Conservation (phyloP, 1,140 invertebrate species). For the Tetramorium parvispinum region DNA sequence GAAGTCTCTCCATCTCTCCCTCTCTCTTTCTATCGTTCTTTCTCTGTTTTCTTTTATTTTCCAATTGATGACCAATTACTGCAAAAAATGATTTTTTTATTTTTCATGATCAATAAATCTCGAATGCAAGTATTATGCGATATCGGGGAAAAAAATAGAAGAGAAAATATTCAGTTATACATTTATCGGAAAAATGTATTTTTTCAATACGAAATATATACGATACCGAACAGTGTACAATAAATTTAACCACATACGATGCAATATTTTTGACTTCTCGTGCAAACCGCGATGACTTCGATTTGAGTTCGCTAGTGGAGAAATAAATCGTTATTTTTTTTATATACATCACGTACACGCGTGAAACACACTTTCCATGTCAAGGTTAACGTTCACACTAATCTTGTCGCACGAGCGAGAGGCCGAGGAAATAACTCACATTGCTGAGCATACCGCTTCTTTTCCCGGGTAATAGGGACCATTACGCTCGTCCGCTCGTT, state of each 20-base stretch:
- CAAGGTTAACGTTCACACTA: conserved; percentile 4
- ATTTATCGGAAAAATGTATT: conserved; percentile 8
- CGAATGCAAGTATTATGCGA: not conserved
- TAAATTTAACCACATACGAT: conserved; percentile 12
- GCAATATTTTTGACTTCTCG: not conserved
- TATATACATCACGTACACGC: not conserved
- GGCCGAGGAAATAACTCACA: conserved; percentile 17
- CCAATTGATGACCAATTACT: not conserved
- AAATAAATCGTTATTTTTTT: not conserved
- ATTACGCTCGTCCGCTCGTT: not conserved
- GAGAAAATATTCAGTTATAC: not conserved
- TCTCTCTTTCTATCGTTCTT: too few species aligned
- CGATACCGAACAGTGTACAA: not conserved
- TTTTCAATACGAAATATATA: not conserved
- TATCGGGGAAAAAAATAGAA: not conserved
- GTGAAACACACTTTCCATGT: not conserved
- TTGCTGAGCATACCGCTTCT: conserved; percentile 21
- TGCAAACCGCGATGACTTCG: not conserved
- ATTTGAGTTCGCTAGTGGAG: not conserved
- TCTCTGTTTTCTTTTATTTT: not conserved
- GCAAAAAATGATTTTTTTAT: not conserved
- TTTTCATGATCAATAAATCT: not conserved
- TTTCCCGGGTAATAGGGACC: conserved; percentile 34
- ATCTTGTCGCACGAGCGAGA: not conserved
- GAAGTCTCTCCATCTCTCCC: not conserved